Percentiles rank a stretch among this genome's conserved stretches.
Evolutionary conservation across 2,113 vertebrate species (phyloP).

Genomic region (Martes martes): DNA sequence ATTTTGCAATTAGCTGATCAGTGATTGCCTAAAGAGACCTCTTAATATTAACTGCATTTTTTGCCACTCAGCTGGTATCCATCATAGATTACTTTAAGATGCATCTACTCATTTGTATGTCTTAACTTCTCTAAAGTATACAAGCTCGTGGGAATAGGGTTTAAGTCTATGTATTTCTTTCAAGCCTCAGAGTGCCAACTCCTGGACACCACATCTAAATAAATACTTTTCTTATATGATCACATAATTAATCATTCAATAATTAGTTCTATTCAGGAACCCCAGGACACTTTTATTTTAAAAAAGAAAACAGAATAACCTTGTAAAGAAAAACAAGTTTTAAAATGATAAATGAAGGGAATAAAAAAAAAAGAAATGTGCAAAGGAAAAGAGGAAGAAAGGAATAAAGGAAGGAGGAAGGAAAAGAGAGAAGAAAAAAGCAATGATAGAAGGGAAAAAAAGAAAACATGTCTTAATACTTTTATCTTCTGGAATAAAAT

Average conservation of each 20-base stretch:
- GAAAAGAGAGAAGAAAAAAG: neutral
- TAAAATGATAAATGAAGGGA: neutral
- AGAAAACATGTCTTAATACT: neutral
- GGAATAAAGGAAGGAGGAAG: neutral
- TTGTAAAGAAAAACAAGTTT: neutral
- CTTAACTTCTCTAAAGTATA: neutral
- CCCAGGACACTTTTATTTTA: neutral
- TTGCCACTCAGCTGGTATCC: rapidly evolving
- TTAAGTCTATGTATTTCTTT: neutral
- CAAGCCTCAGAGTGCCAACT: neutral
- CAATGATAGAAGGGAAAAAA: neutral
- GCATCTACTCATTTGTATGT: neutral
- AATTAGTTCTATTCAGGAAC: neutral
- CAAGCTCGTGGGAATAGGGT: neutral
- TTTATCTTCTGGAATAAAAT: neutral
- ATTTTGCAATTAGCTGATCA: neutral
- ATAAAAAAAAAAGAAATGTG: neutral
- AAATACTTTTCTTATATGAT: neutral
- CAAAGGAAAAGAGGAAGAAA: neutral
- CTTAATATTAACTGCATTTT: neutral
- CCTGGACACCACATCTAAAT: neutral
- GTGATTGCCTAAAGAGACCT: neutral
- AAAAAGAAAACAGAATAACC: neutral
- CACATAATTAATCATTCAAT: neutral
- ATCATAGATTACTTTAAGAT: neutral